Evolutionary conservation across 2,888 invertebrate genomes (phyloP).

Genomic region (Aphrophora alni): DNA sequence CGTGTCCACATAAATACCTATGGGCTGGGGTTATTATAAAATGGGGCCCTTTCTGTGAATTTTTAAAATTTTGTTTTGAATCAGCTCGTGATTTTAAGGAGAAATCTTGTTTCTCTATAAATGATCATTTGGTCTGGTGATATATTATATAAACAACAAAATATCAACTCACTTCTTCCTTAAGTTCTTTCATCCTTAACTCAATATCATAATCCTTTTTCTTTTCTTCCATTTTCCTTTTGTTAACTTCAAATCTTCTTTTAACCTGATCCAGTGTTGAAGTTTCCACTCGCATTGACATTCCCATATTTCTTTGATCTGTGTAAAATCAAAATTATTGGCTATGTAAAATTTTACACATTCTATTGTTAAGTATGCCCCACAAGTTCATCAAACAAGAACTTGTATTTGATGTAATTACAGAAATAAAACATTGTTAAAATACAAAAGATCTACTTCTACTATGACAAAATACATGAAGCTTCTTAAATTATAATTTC

Average conservation of each 20-base stretch:
- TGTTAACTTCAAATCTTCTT: conserved; percentile 90
- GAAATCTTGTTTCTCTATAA: too few relatives aligned
- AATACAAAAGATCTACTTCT: too few relatives aligned
- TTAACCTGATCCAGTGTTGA: conserved; percentile 94
- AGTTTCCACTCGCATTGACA: conserved; percentile 98
- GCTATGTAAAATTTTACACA: not conserved
- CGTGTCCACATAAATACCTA: too few relatives aligned
- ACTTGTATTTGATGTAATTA: not conserved
- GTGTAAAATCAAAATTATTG: conserved; percentile 46
- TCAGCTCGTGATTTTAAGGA: too few relatives aligned
- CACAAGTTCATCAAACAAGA: not conserved
- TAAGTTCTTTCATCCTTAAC: conserved; percentile 86
- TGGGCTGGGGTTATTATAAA: too few relatives aligned
- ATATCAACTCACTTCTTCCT: conserved; percentile 74
- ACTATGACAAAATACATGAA: too few relatives aligned
- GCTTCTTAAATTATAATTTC: too few relatives aligned
- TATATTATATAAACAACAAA: too few relatives aligned
- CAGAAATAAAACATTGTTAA: not conserved
- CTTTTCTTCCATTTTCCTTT: conserved; percentile 93
- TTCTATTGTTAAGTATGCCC: not conserved
- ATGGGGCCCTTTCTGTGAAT: too few relatives aligned
- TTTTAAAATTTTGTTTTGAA: too few relatives aligned
- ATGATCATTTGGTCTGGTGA: too few relatives aligned
- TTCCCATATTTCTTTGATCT: conserved; percentile 96
- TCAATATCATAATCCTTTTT: conserved; percentile 96